These are phyloP conservation scores for Ametastegia equiseti DNA, from an alignment of 2,888 invertebrate genomes.

Conservation along the genomic window DNA sequence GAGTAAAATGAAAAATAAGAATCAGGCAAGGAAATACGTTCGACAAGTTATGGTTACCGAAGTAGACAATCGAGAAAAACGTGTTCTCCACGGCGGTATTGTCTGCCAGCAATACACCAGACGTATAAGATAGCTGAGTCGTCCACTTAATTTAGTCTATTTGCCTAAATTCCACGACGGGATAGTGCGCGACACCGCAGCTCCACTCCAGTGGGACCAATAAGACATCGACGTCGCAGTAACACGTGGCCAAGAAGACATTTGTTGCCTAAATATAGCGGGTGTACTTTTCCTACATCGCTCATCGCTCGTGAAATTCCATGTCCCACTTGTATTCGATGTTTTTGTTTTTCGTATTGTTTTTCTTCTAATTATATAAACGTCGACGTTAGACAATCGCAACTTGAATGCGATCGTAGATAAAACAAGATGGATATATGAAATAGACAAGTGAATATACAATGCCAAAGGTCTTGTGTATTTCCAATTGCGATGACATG, in stretches of 20 bases:
- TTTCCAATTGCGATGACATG: not conserved
- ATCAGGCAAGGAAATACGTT: not conserved
- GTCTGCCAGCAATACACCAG: slow-evolving; percentile 3
- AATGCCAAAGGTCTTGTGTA: not conserved
- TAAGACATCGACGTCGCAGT: slow-evolving; percentile 5
- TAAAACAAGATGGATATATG: not conserved
- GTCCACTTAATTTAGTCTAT: slow-evolving; percentile 22
- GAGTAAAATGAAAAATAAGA: not conserved
- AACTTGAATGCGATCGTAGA: not conserved
- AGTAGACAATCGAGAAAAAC: not conserved
- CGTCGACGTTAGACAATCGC: not conserved
- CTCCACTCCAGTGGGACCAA: not conserved
- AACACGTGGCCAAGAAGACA: slow-evolving; percentile 26
- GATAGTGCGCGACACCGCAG: slow-evolving; percentile 24
- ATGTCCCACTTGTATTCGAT: not conserved
- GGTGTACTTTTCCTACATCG: slow-evolving; percentile 27
- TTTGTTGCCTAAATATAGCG: slow-evolving; percentile 29
- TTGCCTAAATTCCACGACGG: slow-evolving; percentile 33
- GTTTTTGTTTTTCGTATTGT: not conserved
- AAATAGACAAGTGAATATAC: not conserved
- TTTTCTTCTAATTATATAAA: not conserved
- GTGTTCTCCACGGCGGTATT: not conserved
- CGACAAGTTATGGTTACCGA: not conserved
- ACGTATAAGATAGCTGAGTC: not conserved
- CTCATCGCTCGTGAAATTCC: not conserved